Evolutionary conservation across 2,797 vertebrate genomes (phyloP), one percentile per base, ranked within the genome.

Genomic region (Pterois miles): DNA sequence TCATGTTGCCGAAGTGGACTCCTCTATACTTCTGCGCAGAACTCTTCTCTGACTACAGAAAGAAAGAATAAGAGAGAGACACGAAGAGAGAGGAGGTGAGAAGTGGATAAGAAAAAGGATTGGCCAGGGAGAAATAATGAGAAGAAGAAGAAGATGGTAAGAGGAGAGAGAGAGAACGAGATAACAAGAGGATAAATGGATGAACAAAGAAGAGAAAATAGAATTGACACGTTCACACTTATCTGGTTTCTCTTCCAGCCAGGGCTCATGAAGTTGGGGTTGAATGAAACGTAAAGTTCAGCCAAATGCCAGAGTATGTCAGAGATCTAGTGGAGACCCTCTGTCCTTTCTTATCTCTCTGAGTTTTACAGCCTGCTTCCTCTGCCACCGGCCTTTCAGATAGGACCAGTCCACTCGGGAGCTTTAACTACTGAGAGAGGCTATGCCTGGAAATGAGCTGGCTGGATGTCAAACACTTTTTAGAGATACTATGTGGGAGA

Each of bases 1-100:
- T 93, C 92, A 86, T 89, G 74, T 89, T 93, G 58, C 92, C 92
- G 83, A 96, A 96, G 71, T 94, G 91, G 67, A 94, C 80, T 4
- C 95, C 94, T 93, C 93, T 95, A 81, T 94, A 95, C 76, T 89
- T 94, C 52, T 89, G 84, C 4, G 74, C 65, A 53, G 89, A 86
- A 29, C 53, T 86, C 56, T 12, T 63, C 63, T 91, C 90, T 18
- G 71, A 71, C 94, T 95, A 66, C 7, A 71, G 56, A 76, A 40
- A 66, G 27, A 78, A 31, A 59, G 16, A 70, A 2, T 1, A 27
- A 53, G 23, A 34, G 29, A 25, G 13, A 57, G 53, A 74, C 36
- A 66, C 8, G 23, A 25, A 48, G 20, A 64, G 20, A 52, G 16
- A 27, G 18, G 12, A 50, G 52, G n/a, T 48, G 48, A 68, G 40